A percentile compares a stretch with the other conserved stretches of the same genome.
phyloP scores from a whole-genome alignment of 2,888 invertebrate genomes.

The Erynnis tages region DNA sequence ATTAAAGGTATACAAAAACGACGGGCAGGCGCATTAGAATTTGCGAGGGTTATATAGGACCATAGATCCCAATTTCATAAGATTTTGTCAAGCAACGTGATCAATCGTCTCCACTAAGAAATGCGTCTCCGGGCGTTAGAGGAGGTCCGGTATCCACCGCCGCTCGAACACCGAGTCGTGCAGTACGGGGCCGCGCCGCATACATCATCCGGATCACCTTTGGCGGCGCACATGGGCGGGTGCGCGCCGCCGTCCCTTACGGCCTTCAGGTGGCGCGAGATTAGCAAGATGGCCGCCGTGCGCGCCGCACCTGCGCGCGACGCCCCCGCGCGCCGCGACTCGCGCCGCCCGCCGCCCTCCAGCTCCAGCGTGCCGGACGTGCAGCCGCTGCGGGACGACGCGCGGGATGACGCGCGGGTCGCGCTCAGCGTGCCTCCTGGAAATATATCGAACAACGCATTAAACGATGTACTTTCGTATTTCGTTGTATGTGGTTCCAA shows the following conservation, averaged over 20 bases:
- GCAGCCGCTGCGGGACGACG: slow-evolving; percentile 76
- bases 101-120: too few species aligned
- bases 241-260: slow-evolving; percentile 80
- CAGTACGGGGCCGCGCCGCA: slow-evolving; percentile 71
- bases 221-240: slow-evolving; percentile 80
- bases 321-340: slow-evolving; percentile 83
- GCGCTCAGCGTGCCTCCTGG: slow-evolving; percentile 82
- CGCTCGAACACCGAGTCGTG: slow-evolving; percentile 66
- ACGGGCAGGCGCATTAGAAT: too few species aligned
- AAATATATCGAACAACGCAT: too few species aligned
- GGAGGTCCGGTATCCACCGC: slow-evolving; percentile 39
- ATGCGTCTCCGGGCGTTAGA: slow-evolving; percentile 41
- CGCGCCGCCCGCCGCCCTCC: slow-evolving; percentile 66
- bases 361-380: slow-evolving; percentile 68
- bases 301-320: slow-evolving; percentile 96
- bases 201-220: slow-evolving; percentile 81
- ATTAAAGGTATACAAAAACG: too few species aligned
- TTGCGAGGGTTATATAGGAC: too few species aligned
- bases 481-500: too few species aligned
- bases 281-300: slow-evolving; percentile 96
- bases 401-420: slow-evolving; percentile 72
- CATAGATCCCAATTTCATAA: too few species aligned
- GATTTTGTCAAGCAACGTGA: too few species aligned
- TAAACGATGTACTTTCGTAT: too few species aligned
- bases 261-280: slow-evolving; percentile 91